Conservation (phyloP, 1,140 invertebrate species). For the Lucilia sericata region DNA sequence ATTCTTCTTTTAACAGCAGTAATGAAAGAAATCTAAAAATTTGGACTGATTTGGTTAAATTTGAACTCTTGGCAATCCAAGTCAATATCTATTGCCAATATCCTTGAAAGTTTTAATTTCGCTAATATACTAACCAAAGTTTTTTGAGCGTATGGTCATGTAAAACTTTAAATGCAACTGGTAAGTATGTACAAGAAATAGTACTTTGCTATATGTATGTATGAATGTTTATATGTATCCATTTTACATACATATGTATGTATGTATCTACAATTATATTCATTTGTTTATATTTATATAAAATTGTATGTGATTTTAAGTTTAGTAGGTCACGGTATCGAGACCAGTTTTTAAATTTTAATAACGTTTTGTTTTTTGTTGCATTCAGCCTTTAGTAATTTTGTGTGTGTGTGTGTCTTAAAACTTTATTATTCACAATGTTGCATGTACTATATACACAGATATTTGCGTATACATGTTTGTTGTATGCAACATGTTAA, state of each 20-base stretch:
- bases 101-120: too few species aligned
- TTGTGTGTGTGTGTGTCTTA: neutral
- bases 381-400: neutral
- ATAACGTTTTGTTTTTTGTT: neutral
- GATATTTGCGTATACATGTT: too few species aligned
- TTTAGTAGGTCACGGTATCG: slow-evolving; percentile 36
- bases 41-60: too few species aligned
- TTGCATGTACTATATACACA: neutral
- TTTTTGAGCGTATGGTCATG: too few species aligned
- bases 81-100: too few species aligned
- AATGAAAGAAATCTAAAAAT: too few species aligned
- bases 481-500: neutral
- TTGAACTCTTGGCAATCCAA: too few species aligned
- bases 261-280: neutral
- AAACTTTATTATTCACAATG: neutral
- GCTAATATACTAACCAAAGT: too few species aligned
- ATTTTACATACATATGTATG: neutral
- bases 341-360: slow-evolving; percentile 35
- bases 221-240: neutral
- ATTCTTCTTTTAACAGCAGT: too few species aligned
- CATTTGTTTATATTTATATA: neutral
- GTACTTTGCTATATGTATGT: neutral
- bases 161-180: too few species aligned
- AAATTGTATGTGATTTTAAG: slow-evolving; percentile 24
- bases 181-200: too few species aligned